These are phyloP conservation scores for Sinocyclocheilus grahami DNA, from an alignment of 2,113 vertebrate species.

Conservation along the genomic window DNA sequence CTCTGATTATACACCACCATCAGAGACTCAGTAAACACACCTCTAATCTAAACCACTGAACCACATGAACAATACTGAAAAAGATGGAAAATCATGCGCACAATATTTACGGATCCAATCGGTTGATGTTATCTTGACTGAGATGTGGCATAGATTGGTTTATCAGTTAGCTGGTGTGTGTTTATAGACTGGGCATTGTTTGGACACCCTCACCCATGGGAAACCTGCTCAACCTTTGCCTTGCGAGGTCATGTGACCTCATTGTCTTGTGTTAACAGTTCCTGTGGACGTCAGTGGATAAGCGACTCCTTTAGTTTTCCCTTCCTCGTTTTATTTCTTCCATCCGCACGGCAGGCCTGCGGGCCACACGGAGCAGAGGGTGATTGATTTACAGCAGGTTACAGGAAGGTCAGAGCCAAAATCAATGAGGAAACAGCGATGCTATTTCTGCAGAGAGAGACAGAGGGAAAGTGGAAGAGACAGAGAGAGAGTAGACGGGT, in stretches of 20 bases:
- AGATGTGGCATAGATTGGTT: background rate
- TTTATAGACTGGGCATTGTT: conserved; percentile 20
- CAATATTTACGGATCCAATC: background rate
- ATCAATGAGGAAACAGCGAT: conserved; percentile 77
- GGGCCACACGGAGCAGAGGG: conserved; percentile 34
- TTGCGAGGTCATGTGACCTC: conserved; percentile 54
- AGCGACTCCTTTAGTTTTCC: conserved; percentile 40
- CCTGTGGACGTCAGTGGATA: conserved; percentile 58
- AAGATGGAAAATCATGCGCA: background rate
- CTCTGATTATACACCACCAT: conserved; percentile 3
- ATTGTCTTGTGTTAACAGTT: conserved; percentile 64
- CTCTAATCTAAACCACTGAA: conserved; percentile 5
- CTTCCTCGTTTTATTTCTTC: conserved; percentile 11
- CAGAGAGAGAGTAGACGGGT: conserved; percentile 41
- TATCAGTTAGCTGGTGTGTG: conserved; percentile 24
- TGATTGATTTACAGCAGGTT: conserved; percentile 77
- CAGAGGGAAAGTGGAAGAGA: conserved; percentile 32
- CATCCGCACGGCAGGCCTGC: conserved; percentile 36
- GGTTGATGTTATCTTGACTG: background rate
- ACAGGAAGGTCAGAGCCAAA: conserved; percentile 79
- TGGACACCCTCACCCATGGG: conserved; percentile 47
- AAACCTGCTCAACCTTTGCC: conserved; percentile 27
- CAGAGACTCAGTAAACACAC: background rate
- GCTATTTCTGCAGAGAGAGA: conserved; percentile 67
- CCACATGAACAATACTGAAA: background rate